Base-by-base conservation (phyloP, 2,113 vertebrate genomes). In the Lagopus leucura region DNA sequence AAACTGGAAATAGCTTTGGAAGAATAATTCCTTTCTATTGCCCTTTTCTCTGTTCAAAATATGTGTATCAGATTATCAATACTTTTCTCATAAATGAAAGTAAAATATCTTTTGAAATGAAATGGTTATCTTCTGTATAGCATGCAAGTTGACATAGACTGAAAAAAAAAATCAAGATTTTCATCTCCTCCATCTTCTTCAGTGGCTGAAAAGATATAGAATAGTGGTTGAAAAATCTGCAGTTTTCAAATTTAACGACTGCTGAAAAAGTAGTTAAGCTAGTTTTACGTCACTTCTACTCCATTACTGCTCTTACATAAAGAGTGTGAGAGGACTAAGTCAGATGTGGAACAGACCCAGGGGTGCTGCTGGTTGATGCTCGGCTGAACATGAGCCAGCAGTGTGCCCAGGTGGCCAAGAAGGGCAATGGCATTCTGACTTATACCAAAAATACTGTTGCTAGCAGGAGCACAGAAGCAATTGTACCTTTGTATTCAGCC, bases 1-100 rank as follows among this genome's bases (percentile, higher is more conserved):
- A 73, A 52, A 85, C 15, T 75, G 77, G 84, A 71, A 72, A 88
- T 88, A 36, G n/a, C 27, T 80, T 94, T 72, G 22, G 4, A 95
- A 34, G 34, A 54, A 28, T 77, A 42, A 14, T 48, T 83, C 3
- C 77, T 57, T 87, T 67, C 48, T 52, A 50, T 8, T 73, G 30
- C 18, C 75, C 6, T 79, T 48, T 34, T 65, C 19, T 69, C 85
- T 38, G 55, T 42, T 14, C 15, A 11, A 32, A 79, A 66, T 2
- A 75, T 16, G 32, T 11, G 4, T n/a, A 52, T 16, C 14, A 11
- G 17, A 54, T 58, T 73, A 67, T 32, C 55, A 71, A 36, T 19
- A 70, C 3, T 36, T 88, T 36, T 21, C 40, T 17, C 19, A 57
- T 15, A 72, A 73, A 13, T 1, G 8, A 11, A 74, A 38, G 10